Base-by-base conservation (phyloP, 2,113 vertebrate species). In the Columba livia region DNA sequence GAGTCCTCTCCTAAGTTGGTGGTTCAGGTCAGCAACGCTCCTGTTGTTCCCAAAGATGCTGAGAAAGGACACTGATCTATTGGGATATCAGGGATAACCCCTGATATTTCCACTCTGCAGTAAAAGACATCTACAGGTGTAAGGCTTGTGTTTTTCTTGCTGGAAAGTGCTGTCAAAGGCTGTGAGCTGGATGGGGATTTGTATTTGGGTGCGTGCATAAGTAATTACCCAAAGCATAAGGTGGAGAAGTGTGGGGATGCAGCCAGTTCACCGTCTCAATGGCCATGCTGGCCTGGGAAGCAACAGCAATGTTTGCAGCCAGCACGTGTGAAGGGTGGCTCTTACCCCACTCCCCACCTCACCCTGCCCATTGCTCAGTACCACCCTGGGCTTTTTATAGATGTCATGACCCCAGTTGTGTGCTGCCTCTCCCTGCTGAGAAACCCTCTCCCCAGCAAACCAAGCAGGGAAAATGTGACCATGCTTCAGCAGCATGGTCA, bases 371-470 rank as follows among this genome's bases (percentile, higher is more conserved):
- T 47, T 78, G 42, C 48, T 70, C 38, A 53, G 34, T 87, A 23
- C 17, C 40, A 40, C 40, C 12, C 25, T 32, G 56, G 60, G 17
- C 31, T 64, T 85, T 84, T 38, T 77, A 17, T 23, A 73, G 36
- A 9, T 62, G 1, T 17, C 31, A 17, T 24, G 23, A 38, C 15
- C 38, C 42, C 32, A 34, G 7, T 0, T 74, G 34, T 5, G 26
- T 87, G 18, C 72, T 89, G 48, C 19, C 8, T 9, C 29, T 38
- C 1, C 4, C 34, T 79, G 74, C 53, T 20, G 3, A 72, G 47
- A 65, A 62, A 54, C 10, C 2, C 6, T 17, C 15, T 34, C 20
- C 21, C 12, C 40, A 40, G 31, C 50, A 73, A 50, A 72, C 28
- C 5, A 2, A 60, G 34, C 15, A 34, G 64, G 36, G 13, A 54